Evolutionary conservation across 2,888 invertebrate species (phyloP), one percentile per base, ranked within the genome.

Genomic region (Sesia bembeciformis): DNA sequence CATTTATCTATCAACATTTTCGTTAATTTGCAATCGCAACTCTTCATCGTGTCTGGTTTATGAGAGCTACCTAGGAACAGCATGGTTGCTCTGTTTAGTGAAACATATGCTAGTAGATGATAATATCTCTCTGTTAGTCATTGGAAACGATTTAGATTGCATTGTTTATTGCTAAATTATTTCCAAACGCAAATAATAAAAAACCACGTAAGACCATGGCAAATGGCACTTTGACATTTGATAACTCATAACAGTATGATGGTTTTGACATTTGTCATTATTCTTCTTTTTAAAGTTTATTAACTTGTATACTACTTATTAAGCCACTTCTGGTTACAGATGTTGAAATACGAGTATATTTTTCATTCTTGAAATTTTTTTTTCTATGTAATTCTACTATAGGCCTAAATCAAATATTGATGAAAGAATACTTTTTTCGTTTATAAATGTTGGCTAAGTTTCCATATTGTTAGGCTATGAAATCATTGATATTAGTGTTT

Each of bases 191-290:
- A 70, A 89, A 86, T 87, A 75, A 67, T 67, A 76, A 67, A 69
- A 73, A 74, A 74, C 82, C 88, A 88, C 88, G 88, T 88, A 84
- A 76, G 74, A 65, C 66, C 76, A 78, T 74, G 54, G 61, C 49
- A 40, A 53, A 64, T 72, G 67, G 66, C 67, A 67, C 57, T 63
- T 6, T 4, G 60, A 60, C 58, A 57, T 61, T 57, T 63, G 61
- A 59, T 56, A 59, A 50, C 53, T 63, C 60, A 59, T 56, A 59
- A 50, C 53, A 62, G 58, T 7, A 40, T 40, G 40, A n/a, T n/a
- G 40, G 5, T 52, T 52, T 52, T 40, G 51, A 51, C 23, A 23
- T 40, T 39, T 50, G n/a, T 50, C 8, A 50, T 39, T 38, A 6
- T 23, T 49, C 23, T 49, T 49, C 23, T 49, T 49, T 38, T 43